phyloP scores from a whole-genome alignment of 92 coral and sea anemone genomes.

The Epizoanthus ramosus region DNA sequence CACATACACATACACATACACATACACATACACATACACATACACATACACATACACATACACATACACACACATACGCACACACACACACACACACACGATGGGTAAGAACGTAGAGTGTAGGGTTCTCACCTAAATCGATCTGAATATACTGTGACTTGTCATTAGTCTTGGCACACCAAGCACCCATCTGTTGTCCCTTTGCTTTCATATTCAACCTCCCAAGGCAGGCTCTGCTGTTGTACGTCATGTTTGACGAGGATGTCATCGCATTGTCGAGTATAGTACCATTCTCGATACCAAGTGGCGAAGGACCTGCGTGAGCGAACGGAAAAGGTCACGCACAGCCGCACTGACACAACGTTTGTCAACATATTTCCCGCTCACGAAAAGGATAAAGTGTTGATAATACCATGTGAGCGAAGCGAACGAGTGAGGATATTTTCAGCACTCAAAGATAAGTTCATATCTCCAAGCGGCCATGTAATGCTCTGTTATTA shows the following conservation, averaged over 20 bases:
- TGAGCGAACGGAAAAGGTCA: neutral
- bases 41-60: too few species aligned
- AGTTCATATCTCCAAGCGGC: too few species aligned
- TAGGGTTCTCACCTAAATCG: slow-evolving; percentile 59
- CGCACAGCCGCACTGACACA: neutral
- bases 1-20: too few species aligned
- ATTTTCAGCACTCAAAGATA: too few species aligned
- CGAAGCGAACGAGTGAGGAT: too few species aligned
- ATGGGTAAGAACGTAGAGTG: neutral
- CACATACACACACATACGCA: too few species aligned
- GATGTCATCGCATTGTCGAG: slow-evolving; percentile 63
- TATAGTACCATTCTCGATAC: slow-evolving; percentile 52
- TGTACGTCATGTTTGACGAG: slow-evolving; percentile 65
- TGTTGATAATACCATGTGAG: too few species aligned
- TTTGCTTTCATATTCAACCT: slow-evolving; percentile 46
- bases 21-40: too few species aligned
- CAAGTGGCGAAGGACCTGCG: slow-evolving; percentile 51
- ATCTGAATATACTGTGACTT: slow-evolving; percentile 70
- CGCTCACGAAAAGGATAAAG: too few species aligned
- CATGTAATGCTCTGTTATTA: too few species aligned
- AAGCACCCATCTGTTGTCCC: slow-evolving; percentile 49
- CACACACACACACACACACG: neutral
- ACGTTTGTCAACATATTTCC: too few species aligned
- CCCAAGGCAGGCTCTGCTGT: slow-evolving; percentile 56
- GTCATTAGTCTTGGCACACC: slow-evolving; percentile 71